Conservation (phyloP, 2,888 invertebrate genomes). For the Bedellia somnulentella region DNA sequence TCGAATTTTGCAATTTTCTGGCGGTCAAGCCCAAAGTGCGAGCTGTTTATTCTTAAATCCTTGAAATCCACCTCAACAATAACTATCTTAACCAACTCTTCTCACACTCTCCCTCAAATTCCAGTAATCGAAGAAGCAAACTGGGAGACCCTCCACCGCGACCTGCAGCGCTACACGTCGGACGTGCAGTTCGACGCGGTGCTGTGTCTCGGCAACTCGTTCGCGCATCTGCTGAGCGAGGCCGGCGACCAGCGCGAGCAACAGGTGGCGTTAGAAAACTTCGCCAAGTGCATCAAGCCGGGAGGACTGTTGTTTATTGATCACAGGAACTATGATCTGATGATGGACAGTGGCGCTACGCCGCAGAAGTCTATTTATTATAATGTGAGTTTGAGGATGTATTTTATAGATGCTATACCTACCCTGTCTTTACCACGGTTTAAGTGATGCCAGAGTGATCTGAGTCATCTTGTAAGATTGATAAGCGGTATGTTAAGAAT, state of each 20-base stretch:
- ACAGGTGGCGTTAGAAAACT: constrained; percentile 76
- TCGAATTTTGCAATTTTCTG: no score
- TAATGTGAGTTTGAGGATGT: constrained; percentile 81
- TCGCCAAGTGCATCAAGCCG: constrained; percentile 80
- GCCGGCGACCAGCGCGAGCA: constrained; percentile 79
- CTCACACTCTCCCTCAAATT: no score
- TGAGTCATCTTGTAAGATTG: no score
- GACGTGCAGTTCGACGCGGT: constrained; percentile 82
- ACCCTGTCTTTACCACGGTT: no score
- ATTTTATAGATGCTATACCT: no score
- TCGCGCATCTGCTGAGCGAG: constrained; percentile 84
- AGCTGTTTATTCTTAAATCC: no score
- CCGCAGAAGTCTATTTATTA: constrained; percentile 87
- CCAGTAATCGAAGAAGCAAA: constrained; percentile 90
- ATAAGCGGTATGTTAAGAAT: no score
- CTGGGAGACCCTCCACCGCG: constrained; percentile 80
- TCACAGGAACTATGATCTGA: constrained; percentile 84
- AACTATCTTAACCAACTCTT: no score
- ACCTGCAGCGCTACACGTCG: constrained; percentile 64
- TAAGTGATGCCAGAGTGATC: no score
- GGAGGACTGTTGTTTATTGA: constrained; percentile 85
- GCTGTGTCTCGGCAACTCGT: constrained; percentile 88
- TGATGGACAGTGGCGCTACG: constrained; percentile 76
- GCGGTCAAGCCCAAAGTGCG: no score
- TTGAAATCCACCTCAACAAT: no score